Evolutionary conservation across 2,888 invertebrate genomes (phyloP), one percentile per base, ranked within the genome.

Genomic region (Hypomecis punctinalis): DNA sequence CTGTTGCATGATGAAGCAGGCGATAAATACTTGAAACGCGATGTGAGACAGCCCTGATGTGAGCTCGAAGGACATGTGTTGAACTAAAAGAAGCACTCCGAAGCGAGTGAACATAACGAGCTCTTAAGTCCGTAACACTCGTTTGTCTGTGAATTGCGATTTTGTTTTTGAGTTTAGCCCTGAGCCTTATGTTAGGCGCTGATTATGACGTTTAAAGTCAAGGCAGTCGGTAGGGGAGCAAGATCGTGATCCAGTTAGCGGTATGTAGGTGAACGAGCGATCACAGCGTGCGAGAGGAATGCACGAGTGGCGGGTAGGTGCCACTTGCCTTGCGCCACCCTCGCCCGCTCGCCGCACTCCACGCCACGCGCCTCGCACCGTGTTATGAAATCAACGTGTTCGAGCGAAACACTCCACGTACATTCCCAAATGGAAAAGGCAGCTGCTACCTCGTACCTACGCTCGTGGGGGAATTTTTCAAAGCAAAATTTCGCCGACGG

Each of bases 301-400:
- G 79, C 83, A 84, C 83, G 74, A 66, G 49, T 46, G 80, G 86
- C 82, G 57, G 55, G 71, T 84, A 46, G 55, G 87, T 79, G 83
- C 83, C 86, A 88, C 87, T 89, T 88, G 87, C 89, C 86, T 87
- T 86, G 85, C 86, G 83, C 90, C 90, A 86, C 92, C 91, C 90
- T 33, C 57, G 8, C 57, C 36, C 23, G 33, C 33, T 35, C 90
- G 89, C 83, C 89, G 88, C 52, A 42, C 54, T 42, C 47, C 46
- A 61, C 40, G 58, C 54, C 63, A 81, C 86, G 82, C 87, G 82
- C 66, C 67, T 61, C 60, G 65, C 66, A 83, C 84, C 85, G 86
- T 89, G 91, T 92, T 91, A 91, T 93, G 92, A 93, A 93, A 93
- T 93, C 92, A 92, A 89, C 92, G 92, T 90, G 92, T 90, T 91